Conservation (phyloP, 2,888 invertebrate species). For the Mythimna vitellina region DNA sequence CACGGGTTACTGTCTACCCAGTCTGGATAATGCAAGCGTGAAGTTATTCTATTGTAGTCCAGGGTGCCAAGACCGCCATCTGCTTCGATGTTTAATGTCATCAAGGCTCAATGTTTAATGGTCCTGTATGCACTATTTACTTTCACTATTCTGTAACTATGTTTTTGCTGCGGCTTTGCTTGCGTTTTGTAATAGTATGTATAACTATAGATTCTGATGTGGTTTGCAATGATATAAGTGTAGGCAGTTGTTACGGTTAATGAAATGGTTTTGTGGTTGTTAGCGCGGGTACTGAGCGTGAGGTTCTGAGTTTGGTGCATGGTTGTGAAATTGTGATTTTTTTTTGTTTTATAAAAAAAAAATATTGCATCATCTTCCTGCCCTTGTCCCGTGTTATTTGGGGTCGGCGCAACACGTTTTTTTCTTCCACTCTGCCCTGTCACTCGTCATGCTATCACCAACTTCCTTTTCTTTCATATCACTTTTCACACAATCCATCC, state of each 20-base stretch:
- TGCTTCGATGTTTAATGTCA: not conserved
- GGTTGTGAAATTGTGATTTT: not conserved
- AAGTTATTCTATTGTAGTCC: not conserved
- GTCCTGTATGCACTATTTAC: constrained; percentile 35
- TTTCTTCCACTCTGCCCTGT: too few relatives aligned
- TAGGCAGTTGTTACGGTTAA: not conserved
- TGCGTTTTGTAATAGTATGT: constrained; percentile 42
- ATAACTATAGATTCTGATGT: not conserved
- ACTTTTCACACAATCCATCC: too few relatives aligned
- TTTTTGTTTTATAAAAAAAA: too few relatives aligned
- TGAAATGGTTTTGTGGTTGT: not conserved
- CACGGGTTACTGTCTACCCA: too few relatives aligned
- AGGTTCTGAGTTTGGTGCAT: not conserved
- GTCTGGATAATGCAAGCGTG: not conserved
- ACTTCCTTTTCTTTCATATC: too few relatives aligned
- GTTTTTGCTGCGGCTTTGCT: constrained; percentile 41
- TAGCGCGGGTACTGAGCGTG: not conserved
- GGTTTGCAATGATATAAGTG: constrained; percentile 9
- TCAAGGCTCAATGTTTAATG: constrained; percentile 13
- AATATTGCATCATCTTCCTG: too few relatives aligned
- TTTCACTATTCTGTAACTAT: constrained; percentile 46
- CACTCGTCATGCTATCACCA: too few relatives aligned
- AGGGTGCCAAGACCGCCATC: constrained; percentile 1
- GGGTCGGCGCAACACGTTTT: too few relatives aligned
- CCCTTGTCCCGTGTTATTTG: too few relatives aligned